Evolutionary conservation across 1,140 invertebrate genomes (phyloP).

Genomic region (Atta texana): DNA sequence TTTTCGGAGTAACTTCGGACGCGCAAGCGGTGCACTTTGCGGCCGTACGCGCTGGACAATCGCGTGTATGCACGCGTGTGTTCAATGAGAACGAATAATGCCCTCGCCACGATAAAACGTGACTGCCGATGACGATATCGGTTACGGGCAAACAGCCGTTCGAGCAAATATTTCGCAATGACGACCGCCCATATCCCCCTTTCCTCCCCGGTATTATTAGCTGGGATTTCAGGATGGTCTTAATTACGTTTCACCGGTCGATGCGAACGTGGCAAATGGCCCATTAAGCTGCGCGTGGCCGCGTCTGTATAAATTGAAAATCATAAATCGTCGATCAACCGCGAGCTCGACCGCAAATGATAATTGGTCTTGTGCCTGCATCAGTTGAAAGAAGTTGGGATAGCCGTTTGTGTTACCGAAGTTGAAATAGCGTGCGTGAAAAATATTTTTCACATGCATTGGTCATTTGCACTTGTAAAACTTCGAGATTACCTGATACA

Average conservation of each 20-base stretch:
- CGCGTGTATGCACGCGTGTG: neutral
- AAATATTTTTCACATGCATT: neutral
- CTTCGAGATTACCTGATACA: neutral
- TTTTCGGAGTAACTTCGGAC: constrained; percentile 42
- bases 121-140: constrained; percentile 60
- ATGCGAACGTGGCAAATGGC: constrained; percentile 44
- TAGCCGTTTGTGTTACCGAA: neutral
- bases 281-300: constrained; percentile 41
- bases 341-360: constrained; percentile 19
- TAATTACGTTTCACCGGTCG: constrained; percentile 51
- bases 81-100: constrained; percentile 35
- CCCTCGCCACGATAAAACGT: constrained; percentile 54
- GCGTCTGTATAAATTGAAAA: constrained; percentile 30
- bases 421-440: neutral
- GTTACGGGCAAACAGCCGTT: constrained; percentile 51
- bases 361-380: neutral
- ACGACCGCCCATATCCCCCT: neutral
- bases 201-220: constrained; percentile 29
- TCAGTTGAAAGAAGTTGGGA: constrained; percentile 10
- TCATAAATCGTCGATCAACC: constrained; percentile 39
- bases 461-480: neutral
- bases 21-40: constrained; percentile 39
- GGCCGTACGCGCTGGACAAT: constrained; percentile 11
- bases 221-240: constrained; percentile 59
- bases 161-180: constrained; percentile 63